Conservation (phyloP, 1,140 invertebrate genomes). For the Meloidogyne exigua region DNA sequence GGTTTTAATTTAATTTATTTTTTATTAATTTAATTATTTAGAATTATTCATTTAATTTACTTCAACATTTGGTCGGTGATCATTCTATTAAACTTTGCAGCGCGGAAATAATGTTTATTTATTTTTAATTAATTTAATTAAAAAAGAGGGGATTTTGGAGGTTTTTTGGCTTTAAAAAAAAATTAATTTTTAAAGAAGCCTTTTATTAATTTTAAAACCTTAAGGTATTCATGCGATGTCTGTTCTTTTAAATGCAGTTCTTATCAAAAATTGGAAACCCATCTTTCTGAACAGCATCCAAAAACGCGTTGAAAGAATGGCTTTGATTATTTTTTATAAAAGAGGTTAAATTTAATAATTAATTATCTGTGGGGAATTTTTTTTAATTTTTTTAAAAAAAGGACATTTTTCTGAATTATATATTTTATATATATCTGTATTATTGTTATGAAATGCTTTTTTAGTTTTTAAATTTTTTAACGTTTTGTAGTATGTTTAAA, state of each 20-base stretch:
- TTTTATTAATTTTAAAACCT: slow-evolving; percentile 31
- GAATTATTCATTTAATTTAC: slow-evolving; percentile 60
- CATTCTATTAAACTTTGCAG: slow-evolving; percentile 47
- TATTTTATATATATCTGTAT: too few relatives aligned
- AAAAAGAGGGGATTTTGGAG: neutral
- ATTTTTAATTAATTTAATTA: too few relatives aligned
- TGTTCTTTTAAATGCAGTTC: slow-evolving; percentile 54
- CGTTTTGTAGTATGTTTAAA: too few relatives aligned
- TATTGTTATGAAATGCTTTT: too few relatives aligned
- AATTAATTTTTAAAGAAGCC: neutral
- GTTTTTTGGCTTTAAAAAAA: neutral
- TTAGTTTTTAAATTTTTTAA: too few relatives aligned
- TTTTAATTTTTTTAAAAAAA: too few relatives aligned
- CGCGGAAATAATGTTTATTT: slow-evolving; percentile 42
- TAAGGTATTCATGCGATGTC: slow-evolving; percentile 24
- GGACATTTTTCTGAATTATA: too few relatives aligned
- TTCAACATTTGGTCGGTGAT: slow-evolving; percentile 59
- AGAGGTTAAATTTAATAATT: too few relatives aligned
- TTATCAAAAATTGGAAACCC: slow-evolving; percentile 52
- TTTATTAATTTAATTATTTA: slow-evolving; percentile 30
- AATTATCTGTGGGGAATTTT: neutral
- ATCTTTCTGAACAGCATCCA: slow-evolving; percentile 49
- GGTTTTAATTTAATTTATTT: slow-evolving; percentile 52
- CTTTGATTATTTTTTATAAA: neutral
- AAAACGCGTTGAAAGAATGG: slow-evolving; percentile 18